Conservation (phyloP, 2,888 invertebrate species). For the Vanessa cardui region DNA sequence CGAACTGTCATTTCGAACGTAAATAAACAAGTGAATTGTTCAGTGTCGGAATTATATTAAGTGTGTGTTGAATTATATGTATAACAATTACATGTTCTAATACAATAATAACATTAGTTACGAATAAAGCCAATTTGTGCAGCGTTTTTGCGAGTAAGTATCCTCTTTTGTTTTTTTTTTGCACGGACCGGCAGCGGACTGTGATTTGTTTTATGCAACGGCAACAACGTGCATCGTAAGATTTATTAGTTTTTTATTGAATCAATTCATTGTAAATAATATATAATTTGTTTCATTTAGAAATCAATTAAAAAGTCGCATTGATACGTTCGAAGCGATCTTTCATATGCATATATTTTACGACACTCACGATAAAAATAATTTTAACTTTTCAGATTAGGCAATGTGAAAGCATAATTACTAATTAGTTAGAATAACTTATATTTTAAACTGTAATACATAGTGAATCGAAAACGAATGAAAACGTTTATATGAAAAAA, state of each 20-base stretch:
- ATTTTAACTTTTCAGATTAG: no score
- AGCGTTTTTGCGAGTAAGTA: conserved; percentile 73
- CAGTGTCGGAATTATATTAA: conserved; percentile 54
- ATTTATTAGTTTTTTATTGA: conserved; percentile 32
- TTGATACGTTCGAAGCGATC: neutral
- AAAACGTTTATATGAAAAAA: neutral
- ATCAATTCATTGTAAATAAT: conserved; percentile 9
- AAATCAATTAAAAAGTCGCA: neutral
- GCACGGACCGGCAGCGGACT: conserved; percentile 55
- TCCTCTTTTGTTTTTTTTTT: conserved; percentile 60
- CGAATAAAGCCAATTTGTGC: conserved; percentile 54
- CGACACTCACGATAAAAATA: neutral
- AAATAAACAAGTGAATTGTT: conserved; percentile 72
- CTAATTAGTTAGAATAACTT: neutral
- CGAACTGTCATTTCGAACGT: conserved; percentile 70
- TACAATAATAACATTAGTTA: conserved; percentile 12
- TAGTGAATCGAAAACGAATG: neutral
- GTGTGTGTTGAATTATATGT: conserved; percentile 39
- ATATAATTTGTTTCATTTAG: neutral
- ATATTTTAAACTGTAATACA: neutral
- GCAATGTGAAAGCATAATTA: no score
- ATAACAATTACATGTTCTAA: conserved; percentile 1
- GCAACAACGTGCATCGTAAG: conserved; percentile 28
- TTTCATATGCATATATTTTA: neutral
- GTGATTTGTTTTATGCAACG: conserved; percentile 61